phyloP scores from a whole-genome alignment of 1,140 invertebrate species.

The Neuroterus valhalla region DNA sequence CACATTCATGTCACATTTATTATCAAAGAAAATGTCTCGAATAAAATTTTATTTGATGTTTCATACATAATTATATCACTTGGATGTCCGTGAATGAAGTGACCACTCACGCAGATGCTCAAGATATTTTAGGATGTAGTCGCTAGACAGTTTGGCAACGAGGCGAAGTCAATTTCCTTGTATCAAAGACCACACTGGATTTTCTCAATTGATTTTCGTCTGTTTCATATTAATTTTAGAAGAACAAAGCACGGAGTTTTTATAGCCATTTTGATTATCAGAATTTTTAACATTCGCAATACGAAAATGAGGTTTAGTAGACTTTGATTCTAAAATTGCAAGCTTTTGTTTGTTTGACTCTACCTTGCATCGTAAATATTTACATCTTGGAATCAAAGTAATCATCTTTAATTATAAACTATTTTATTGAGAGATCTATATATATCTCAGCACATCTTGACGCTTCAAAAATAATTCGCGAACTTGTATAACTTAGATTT shows the following conservation, averaged over 20 bases:
- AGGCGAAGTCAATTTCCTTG: constrained; percentile 33
- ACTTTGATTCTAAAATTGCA: not conserved
- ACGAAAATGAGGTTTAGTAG: not conserved
- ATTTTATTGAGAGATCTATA: not conserved
- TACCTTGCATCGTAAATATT: not conserved
- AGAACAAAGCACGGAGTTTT: not conserved
- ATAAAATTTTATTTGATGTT: too few species aligned
- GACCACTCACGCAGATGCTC: constrained; percentile 16
- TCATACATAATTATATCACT: not conserved
- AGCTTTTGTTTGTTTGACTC: not conserved
- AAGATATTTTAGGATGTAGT: constrained; percentile 43
- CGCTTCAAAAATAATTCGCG: not conserved
- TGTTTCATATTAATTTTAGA: not conserved
- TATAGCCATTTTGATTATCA: too few species aligned
- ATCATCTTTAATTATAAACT: not conserved
- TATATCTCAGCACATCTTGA: not conserved
- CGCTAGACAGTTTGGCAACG: constrained; percentile 62
- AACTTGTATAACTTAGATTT: not conserved
- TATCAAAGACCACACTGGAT: not conserved
- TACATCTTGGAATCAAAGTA: not conserved
- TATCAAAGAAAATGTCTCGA: too few species aligned
- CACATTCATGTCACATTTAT: too few species aligned
- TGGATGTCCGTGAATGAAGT: constrained; percentile 32
- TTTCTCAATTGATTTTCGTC: not conserved
- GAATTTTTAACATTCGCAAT: not conserved